Evolutionary conservation across 2,888 invertebrate genomes (phyloP).

Genomic region (Pharmacophagus antenor): DNA sequence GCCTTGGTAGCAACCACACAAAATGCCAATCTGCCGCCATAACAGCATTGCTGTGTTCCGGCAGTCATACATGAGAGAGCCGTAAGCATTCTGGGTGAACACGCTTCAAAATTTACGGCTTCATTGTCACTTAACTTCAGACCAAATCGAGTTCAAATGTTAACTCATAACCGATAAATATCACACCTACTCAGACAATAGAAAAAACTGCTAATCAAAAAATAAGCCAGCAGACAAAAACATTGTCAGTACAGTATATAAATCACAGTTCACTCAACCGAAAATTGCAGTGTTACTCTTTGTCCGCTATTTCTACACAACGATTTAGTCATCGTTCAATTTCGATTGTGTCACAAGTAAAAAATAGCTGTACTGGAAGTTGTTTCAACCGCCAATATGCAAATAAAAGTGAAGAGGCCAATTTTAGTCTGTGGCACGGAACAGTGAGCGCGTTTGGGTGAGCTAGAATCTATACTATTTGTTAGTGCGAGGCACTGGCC

Average conservation of each 20-base stretch:
- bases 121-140: no score
- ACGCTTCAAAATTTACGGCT: no score
- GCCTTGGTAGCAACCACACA: no score
- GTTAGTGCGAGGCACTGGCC: constrained; percentile 43
- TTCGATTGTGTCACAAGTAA: constrained; percentile 42
- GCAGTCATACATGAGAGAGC: no score
- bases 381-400: constrained; percentile 36
- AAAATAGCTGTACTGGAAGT: constrained; percentile 31
- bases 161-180: no score
- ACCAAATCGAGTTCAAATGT: no score
- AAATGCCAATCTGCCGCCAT: no score
- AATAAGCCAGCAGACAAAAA: not conserved
- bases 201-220: not conserved
- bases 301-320: constrained; percentile 41
- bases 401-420: constrained; percentile 38
- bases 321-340: constrained; percentile 45
- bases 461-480: constrained; percentile 25
- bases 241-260: constrained; percentile 13
- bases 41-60: no score
- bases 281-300: constrained; percentile 47
- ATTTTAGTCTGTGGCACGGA: constrained; percentile 38
- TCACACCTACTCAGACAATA: not conserved
- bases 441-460: constrained; percentile 33
- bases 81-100: no score
- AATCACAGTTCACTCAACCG: constrained; percentile 48